Base-by-base conservation (phyloP, 2,113 vertebrate genomes). In the Chunga burmeisteri region DNA sequence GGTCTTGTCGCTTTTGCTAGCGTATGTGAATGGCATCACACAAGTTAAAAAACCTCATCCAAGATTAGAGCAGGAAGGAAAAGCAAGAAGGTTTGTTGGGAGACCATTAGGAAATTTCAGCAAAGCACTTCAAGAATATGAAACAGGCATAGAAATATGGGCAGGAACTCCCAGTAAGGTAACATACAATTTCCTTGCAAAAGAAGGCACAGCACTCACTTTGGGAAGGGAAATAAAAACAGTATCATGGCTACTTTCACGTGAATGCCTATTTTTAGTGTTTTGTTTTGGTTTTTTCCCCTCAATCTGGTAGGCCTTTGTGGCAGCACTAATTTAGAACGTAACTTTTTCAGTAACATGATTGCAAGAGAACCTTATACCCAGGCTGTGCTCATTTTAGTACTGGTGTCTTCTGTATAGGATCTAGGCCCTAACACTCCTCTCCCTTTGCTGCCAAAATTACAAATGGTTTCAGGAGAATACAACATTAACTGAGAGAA, bases 1-100 rank as follows among this genome's bases (percentile, higher is more conserved):
- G 16, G 25, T 42, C 38, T 50, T 52, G 49, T 47, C 49, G 19
- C 44, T 91, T 90, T 61, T n/a, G 23, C 18, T 59, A 10, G 34
- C 0, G 0, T 42, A 81, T 15, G 81, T 2, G 1, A 71, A 55
- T 30, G 21, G 52, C 47, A 68, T 53, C n/a, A 40, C 47, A 27
- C 9, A 58, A 50, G 18, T 40, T 50, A 38, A 63, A 75, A 90
- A 79, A 66, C 0, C 10, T 88, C 36, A 10, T 9, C 29, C 42
- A 20, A 71, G 27, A 42, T 63, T 22, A 47, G 2, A 91, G 50
- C 20, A 86, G n/a, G 40, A 66, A 65, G 29, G 52, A 70, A 56
- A 82, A 80, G 21, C 25, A 75, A 53, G 36, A 66, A 67, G 13
- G 44, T 30, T 49, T 82, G 10, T 42, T 58, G 25, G 40, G 50